Base-by-base conservation (phyloP, 1,140 invertebrate genomes). In the Drosophila pallidifrons region DNA sequence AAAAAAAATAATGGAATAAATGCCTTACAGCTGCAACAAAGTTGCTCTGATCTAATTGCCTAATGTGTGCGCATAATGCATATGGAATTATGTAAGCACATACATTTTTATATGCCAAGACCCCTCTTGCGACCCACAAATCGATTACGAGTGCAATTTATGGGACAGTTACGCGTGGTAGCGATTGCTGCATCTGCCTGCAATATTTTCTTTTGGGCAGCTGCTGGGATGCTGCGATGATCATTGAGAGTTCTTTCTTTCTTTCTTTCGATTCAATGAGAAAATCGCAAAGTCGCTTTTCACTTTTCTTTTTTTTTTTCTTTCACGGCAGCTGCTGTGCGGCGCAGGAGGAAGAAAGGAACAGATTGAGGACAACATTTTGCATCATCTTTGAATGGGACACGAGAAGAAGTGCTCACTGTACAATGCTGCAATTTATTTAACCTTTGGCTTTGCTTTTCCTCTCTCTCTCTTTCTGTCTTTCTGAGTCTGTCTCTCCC, bases 71-170 rank as follows among this genome's bases (percentile, higher is more conserved):
- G 68, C 67, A 65, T 76, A 86, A 86, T 87, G 71, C 72, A 79
- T 68, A 77, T 58, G 49, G 73, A 87, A 87, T 87, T 70, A 82
- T 74, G 69, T 68, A 52, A 68, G 61, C 58, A 55, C 58, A 66
- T 49, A 54, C 57, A 66, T 51, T 66, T 61, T 52, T n/a, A 16
- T 10, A 35, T 32, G 15, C 20, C 32, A 5, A 16, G 63, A 32
- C 6, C 35, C 35, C 49, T 58, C 75, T 67, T 30, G 30, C 47
- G 45, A 61, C 63, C 65, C 66, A 38, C 83, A 85, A 80, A 85
- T 77, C 74, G 66, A 77, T 85, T 69, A 54, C 77, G 59, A 78
- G 71, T 77, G 82, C 79, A 86, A 87, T 86, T 86, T 86, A 86
- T 86, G 82, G 59, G 82, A 85, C 82, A 78, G 70, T 57, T 75